Conservation (phyloP, 2,797 vertebrate genomes). For the Otolemur crassicaudatus region DNA sequence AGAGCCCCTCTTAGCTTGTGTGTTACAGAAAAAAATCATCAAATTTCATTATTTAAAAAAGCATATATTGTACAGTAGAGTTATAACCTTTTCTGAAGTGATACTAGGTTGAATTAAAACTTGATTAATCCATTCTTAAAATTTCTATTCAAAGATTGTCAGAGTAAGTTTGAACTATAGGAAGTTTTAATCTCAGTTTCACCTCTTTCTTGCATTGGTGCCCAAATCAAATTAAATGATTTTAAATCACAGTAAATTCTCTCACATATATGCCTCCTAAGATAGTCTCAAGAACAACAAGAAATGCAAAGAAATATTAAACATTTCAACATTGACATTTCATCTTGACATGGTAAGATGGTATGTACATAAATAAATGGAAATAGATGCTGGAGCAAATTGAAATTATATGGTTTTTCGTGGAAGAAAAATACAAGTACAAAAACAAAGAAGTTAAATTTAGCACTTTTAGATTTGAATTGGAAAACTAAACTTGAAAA, state of each 20-base stretch:
- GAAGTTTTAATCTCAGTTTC: background rate
- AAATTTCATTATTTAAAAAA: background rate
- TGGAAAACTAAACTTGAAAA: background rate
- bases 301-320: background rate
- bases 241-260: background rate
- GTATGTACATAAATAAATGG: background rate
- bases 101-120: background rate
- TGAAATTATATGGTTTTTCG: background rate
- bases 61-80: too few relatives aligned
- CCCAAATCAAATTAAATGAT: background rate
- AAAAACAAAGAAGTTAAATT: background rate
- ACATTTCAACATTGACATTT: background rate
- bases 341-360: background rate
- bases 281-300: background rate
- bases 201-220: background rate
- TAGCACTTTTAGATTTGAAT: background rate
- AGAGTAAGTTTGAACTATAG: background rate
- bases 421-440: background rate
- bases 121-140: background rate
- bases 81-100: background rate
- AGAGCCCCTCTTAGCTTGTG: background rate
- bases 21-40: background rate
- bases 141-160: background rate
- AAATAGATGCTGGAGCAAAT: background rate
- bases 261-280: background rate